A percentile compares a stretch with the other conserved stretches of the same genome.
Conservation (phyloP, 2,797 vertebrate species). For the Distichodus sexfasciatus region DNA sequence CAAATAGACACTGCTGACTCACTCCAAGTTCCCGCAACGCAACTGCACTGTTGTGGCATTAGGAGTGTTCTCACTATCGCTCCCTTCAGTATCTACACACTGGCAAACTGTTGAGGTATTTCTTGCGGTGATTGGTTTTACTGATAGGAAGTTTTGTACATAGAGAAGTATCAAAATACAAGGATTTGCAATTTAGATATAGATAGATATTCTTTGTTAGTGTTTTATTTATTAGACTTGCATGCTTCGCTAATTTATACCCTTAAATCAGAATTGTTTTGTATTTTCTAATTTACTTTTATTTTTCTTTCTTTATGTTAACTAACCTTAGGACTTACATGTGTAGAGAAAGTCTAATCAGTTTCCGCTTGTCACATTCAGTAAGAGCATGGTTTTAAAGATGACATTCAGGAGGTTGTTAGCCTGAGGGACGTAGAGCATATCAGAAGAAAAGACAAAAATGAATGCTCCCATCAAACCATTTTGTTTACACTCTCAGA, state of each 20-base stretch:
- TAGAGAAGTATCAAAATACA: conserved; percentile 68
- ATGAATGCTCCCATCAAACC: conserved; percentile 74
- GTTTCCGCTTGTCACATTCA: conserved; percentile 65
- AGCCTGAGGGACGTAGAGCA: conserved; percentile 78
- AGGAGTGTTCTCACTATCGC: conserved; percentile 89
- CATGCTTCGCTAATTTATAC: conserved; percentile 98
- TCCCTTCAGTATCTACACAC: conserved; percentile 89
- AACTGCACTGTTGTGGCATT: conserved; percentile 99
- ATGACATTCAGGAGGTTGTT: conserved; percentile 67
- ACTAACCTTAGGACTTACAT: conserved; percentile 95
- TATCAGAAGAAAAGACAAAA: conserved; percentile 74
- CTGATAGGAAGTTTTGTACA: conserved; percentile 89
- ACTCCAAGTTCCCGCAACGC: conserved; percentile 98
- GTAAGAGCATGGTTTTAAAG: conserved; percentile 86
- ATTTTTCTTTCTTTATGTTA: conserved; percentile 77
- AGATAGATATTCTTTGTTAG: conserved; percentile 64
- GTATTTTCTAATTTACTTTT: conserved; percentile 60
- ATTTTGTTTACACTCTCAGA: too few relatives aligned
- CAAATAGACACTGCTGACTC: conserved; percentile 99
- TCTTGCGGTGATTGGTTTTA: conserved; percentile 97
- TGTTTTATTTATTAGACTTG: conserved; percentile 79
- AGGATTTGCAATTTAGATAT: conserved; percentile 67
- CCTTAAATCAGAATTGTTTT: conserved; percentile 78
- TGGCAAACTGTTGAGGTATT: conserved; percentile 97
- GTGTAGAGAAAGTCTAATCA: conserved; percentile 85